phyloP scores from a whole-genome alignment of 2,888 invertebrate genomes.

The Acheta domesticus region DNA sequence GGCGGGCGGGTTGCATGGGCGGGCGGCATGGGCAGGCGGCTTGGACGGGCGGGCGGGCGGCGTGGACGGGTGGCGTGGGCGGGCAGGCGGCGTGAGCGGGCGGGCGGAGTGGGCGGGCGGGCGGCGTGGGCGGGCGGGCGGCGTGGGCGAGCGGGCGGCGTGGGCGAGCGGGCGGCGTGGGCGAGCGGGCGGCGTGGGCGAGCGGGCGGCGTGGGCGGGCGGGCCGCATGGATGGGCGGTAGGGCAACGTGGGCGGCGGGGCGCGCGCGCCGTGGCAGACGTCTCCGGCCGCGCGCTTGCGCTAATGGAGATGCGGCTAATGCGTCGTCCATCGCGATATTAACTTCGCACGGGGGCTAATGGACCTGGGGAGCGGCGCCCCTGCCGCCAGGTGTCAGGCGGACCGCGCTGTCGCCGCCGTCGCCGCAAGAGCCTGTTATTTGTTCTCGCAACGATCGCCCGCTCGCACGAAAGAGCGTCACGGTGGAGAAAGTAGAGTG shows the following conservation, averaged over 20 bases:
- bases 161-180: neutral
- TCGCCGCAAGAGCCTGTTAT: too few relatives aligned
- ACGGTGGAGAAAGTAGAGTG: too few relatives aligned
- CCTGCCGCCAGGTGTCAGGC: too few relatives aligned
- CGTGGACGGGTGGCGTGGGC: neutral
- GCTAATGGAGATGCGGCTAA: neutral
- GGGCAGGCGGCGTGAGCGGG: too few relatives aligned
- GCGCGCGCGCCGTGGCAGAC: too few relatives aligned
- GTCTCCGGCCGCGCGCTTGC: too few relatives aligned
- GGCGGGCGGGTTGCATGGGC: neutral
- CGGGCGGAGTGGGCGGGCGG: neutral
- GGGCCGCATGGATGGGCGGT: neutral
- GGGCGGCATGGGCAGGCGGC: neutral
- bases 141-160: neutral
- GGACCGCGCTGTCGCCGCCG: too few relatives aligned
- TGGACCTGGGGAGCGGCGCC: neutral
- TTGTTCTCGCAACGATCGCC: too few relatives aligned
- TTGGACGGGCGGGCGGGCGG: neutral
- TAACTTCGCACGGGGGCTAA: neutral
- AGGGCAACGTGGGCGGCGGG: neutral
- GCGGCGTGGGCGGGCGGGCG: neutral
- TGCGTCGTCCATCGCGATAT: neutral
- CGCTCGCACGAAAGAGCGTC: too few relatives aligned
- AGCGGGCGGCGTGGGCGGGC: neutral
- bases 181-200: neutral